Percentiles rank a stretch among this genome's conserved stretches.
These are phyloP conservation scores for Trogon melanurus DNA, from an alignment of 2,113 vertebrate species.

Conservation along the genomic window DNA sequence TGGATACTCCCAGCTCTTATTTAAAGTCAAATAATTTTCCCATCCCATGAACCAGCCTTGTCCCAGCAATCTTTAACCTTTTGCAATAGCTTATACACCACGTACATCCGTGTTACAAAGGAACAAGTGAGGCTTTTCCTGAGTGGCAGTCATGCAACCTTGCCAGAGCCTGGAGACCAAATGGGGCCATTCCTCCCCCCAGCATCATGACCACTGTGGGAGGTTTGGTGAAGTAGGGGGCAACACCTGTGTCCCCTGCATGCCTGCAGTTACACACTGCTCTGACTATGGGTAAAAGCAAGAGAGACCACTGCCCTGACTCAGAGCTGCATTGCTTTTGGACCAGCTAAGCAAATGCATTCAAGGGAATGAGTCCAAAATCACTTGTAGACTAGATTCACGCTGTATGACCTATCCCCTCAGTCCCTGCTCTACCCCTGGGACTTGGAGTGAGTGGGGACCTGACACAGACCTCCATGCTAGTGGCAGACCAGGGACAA, in stretches of 20 bases:
- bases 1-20: background rate
- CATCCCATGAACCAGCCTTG: background rate
- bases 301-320: background rate
- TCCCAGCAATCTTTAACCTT: background rate
- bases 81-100: background rate
- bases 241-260: background rate
- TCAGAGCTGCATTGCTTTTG: background rate
- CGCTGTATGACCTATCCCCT: background rate
- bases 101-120: background rate
- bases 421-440: rapidly evolving
- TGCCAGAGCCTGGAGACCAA: background rate
- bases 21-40: background rate
- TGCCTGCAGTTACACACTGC: background rate
- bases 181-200: rapidly evolving
- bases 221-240: background rate
- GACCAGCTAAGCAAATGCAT: background rate
- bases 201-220: rapidly evolving
- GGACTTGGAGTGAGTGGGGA: background rate
- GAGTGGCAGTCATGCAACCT: background rate
- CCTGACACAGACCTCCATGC: rapidly evolving
- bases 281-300: background rate
- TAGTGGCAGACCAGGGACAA: rapidly evolving
- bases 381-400: background rate
- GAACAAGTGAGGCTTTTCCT: background rate
- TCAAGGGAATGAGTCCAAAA: background rate